Evolutionary conservation across 2,797 vertebrate species (phyloP), one percentile per base, ranked within the genome.

Genomic region (Gymnoscopelus microlampas): DNA sequence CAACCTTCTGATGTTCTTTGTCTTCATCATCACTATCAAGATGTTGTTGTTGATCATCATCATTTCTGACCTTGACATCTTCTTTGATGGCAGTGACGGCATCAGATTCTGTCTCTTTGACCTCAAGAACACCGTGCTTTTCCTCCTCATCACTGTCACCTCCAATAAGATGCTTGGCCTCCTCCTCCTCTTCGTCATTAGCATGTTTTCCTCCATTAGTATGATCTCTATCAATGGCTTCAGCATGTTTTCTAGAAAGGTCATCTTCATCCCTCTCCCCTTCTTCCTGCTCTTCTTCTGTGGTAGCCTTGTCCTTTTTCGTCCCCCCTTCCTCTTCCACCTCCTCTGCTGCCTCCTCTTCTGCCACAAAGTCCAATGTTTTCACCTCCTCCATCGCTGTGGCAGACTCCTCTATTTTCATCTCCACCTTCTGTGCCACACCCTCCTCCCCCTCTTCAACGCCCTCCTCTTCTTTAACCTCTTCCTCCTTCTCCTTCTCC

Each of bases 401-500:
- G 19, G 19, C 4, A 15, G 5, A 13, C 5, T 50, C 60, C 7
- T 68, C 50, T 54, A 32, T 9, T 64, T 56, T 29, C 13, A 29
- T 13, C 11, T 50, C 14, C 3, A 60, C 58, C 26, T 13, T 71
- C 55, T 1, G 9, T 24, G 23, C 23, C 11, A 56, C 60, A 68
- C 51, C 62, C 57, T 39, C 50, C 53, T 70, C 63, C 4, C 62
- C 53, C 49, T 72, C 54, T 44, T 69, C 53, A 15, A 57, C 15
- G 11, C 66, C 59, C 1, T 83, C 66, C 47, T 72, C 70, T 51
- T 53, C 29, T 58, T 49, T 53, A 10, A 65, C 5, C 50, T 71
- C 54, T 13, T 76, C 35, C 14, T 77, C 58, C 12, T 82, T 62
- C 5, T 84, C 68, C 9, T 65, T 44, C 24, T 68, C 58, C 57